Evolutionary conservation across 1,140 invertebrate genomes (phyloP).

Genomic region (Dolichoris vasculosae): DNA sequence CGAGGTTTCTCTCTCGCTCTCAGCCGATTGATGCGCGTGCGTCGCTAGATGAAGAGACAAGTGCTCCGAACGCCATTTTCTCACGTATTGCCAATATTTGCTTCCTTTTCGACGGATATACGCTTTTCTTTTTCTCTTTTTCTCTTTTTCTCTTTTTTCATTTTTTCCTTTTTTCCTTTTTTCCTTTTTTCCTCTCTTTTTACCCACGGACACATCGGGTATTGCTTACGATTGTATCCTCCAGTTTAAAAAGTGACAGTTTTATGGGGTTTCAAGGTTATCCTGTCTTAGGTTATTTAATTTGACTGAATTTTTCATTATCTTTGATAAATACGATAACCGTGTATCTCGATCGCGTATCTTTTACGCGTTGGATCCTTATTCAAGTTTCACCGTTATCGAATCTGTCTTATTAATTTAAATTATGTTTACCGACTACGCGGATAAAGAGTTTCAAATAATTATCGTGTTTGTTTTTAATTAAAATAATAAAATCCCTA

Average conservation of each 20-base stretch:
- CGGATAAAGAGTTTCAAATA: no score
- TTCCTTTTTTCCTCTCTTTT: not conserved
- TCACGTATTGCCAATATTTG: not conserved
- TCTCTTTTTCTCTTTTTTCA: not conserved
- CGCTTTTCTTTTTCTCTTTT: not conserved
- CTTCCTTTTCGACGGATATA: not conserved
- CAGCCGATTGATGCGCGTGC: not conserved
- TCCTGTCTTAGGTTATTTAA: not conserved
- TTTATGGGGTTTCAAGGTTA: not conserved
- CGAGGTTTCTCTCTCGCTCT: not conserved
- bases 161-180: not conserved
- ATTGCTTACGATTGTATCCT: not conserved
- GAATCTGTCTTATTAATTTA: no score
- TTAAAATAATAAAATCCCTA: no score
- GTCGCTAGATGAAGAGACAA: conserved; percentile 6
- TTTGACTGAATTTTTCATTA: not conserved
- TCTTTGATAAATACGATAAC: not conserved
- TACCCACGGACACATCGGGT: not conserved
- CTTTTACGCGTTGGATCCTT: not conserved
- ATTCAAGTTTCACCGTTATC: no score
- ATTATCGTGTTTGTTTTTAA: no score
- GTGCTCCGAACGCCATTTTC: conserved; percentile 20
- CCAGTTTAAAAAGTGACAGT: not conserved
- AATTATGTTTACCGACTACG: no score
- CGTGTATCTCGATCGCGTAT: not conserved